phyloP scores from a whole-genome alignment of 2,797 vertebrate species.

The Prunella strophiata region DNA sequence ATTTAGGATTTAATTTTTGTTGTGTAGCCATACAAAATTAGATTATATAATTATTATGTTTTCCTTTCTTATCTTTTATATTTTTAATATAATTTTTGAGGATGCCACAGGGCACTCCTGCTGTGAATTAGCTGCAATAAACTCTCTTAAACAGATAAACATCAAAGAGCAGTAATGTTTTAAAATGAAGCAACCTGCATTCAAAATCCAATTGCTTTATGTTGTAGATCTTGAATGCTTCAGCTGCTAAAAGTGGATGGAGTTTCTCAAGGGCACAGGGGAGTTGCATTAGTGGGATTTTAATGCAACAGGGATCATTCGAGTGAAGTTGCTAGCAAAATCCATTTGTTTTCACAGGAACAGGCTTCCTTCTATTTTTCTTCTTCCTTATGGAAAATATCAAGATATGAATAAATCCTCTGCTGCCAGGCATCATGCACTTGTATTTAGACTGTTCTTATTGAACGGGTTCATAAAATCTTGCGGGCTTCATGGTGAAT shows the following conservation, averaged over 20 bases:
- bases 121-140: conserved; percentile 65
- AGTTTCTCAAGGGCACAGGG: conserved; percentile 34
- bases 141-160: conserved; percentile 62
- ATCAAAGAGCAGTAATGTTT: conserved; percentile 64
- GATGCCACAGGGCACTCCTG: conserved; percentile 68
- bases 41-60: conserved; percentile 67
- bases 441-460: neutral
- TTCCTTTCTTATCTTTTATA: conserved; percentile 62
- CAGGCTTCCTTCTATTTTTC: neutral
- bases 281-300: neutral
- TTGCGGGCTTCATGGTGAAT: neutral
- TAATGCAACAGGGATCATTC: neutral
- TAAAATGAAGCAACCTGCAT: conserved; percentile 65
- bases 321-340: neutral
- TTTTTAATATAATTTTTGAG: conserved; percentile 66
- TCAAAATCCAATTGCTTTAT: conserved; percentile 50
- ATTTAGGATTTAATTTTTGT: conserved; percentile 64
- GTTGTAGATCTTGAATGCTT: conserved; percentile 27
- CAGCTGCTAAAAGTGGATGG: conserved; percentile 1
- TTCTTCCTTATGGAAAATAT: neutral
- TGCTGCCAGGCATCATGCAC: neutral
- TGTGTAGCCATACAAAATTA: conserved; percentile 65
- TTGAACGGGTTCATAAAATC: neutral
- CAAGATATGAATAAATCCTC: neutral
- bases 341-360: neutral